These are phyloP conservation scores for Lordiphosa fenestrarum DNA, from an alignment of 2,888 invertebrate genomes.

Conservation along the genomic window DNA sequence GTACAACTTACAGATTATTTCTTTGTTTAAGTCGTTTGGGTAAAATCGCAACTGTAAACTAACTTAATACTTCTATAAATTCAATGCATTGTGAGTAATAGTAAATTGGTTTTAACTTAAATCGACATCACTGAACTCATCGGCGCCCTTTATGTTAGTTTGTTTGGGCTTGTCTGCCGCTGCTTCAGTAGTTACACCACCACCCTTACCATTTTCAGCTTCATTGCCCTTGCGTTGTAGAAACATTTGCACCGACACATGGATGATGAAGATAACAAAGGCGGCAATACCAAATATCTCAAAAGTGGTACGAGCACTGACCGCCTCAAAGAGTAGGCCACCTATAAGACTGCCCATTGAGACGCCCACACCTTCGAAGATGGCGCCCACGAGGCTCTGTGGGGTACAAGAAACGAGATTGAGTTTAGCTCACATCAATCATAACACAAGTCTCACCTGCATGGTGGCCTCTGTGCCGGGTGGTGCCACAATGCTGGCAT, in stretches of 20 bases:
- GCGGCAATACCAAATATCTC: conserved; percentile 87
- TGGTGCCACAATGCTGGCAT: conserved; percentile 91
- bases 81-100: background rate
- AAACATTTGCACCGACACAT: conserved; percentile 82
- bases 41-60: background rate
- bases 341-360: conserved; percentile 89
- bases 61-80: conserved; percentile 21
- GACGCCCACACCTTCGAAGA: conserved; percentile 93
- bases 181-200: conserved; percentile 24
- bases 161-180: conserved; percentile 27
- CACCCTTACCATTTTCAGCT: conserved; percentile 68
- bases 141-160: conserved; percentile 32
- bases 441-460: conserved; percentile 82
- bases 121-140: conserved; percentile 64
- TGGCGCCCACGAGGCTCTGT: conserved; percentile 90
- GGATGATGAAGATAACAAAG: conserved; percentile 83
- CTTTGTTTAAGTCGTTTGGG: no score
- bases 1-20: no score
- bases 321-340: conserved; percentile 85
- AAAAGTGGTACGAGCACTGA: conserved; percentile 86
- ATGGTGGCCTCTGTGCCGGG: conserved; percentile 92
- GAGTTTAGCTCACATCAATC: no score
- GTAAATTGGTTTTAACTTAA: conserved; percentile 45
- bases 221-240: conserved; percentile 65
- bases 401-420: background rate